Evolutionary conservation across 2,797 vertebrate species (phyloP), one percentile per base, ranked within the genome.

Genomic region (Paguma larvata): DNA sequence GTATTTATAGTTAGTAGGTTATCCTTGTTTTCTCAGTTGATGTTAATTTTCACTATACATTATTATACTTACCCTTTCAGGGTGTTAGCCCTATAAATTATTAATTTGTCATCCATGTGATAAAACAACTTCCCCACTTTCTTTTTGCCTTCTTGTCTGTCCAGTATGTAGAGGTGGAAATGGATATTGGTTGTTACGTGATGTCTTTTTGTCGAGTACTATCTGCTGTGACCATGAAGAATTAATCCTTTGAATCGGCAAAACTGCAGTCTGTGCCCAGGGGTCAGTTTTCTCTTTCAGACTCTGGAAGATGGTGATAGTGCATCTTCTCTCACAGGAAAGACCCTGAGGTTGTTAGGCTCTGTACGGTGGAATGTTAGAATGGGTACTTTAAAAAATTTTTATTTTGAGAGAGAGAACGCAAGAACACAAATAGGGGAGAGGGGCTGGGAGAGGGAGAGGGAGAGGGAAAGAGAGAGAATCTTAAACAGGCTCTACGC

Each of bases 1-100:
- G 38, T 89, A 53, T 86, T 86, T 96, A 85, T 70, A 82, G 41
- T 85, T 91, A 70, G 23, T 92, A 16, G 62, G 15, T 59, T 95
- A 44, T 41, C 44, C 21, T 41, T 32, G 75, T 89, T 94, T 86
- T 91, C 34, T 90, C 15, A 48, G 63, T 68, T 87, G n/a, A 62
- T 68, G 10, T 34, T 91, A 65, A 25, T 87, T 89, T 96, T 84
- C n/a, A 68, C 34, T 89, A 3, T 70, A n/a, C 25, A 38, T 56
- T 56, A 78, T 51, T 56, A 32, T 75, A 62, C 32, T 96, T 93
- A 67, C 15, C 14, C 46, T 79, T 85, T 70, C 41, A 92, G 6
- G n/a, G 34, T 38, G 34, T 91, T 93, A 83, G 38, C 46, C 91
- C 13, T 68, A 21, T n/a, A 75, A 89, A 38, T 67, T 95, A 38